Evolutionary conservation across 2,113 vertebrate species (phyloP).

Genomic region (Aphelocoma coerulescens): DNA sequence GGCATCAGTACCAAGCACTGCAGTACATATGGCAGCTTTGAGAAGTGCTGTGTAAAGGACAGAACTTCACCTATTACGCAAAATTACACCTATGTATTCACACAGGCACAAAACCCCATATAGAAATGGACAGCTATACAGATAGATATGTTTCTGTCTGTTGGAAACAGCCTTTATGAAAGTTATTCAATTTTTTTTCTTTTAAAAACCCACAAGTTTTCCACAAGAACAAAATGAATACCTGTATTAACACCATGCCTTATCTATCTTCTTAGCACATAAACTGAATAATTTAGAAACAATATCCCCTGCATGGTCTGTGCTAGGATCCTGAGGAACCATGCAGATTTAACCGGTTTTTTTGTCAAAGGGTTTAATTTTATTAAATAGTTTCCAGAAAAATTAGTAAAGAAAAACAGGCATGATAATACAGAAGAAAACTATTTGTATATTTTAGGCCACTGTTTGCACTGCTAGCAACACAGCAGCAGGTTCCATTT

Average conservation of each 20-base stretch:
- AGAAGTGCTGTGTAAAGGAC: background rate
- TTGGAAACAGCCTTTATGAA: background rate
- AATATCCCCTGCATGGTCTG: background rate
- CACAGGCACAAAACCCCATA: background rate
- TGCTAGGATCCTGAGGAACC: background rate
- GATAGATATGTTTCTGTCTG: background rate
- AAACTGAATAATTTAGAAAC: constrained; percentile 36
- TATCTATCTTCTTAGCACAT: constrained; percentile 9
- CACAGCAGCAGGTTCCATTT: constrained; percentile 35
- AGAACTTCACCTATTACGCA: background rate
- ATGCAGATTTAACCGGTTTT: background rate
- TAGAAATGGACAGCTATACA: background rate
- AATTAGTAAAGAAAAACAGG: background rate
- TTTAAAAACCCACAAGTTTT: background rate
- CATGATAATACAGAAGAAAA: background rate
- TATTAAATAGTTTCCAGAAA: background rate
- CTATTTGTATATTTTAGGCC: background rate
- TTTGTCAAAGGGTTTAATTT: background rate
- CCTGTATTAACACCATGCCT: background rate
- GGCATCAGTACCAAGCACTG: background rate
- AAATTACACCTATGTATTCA: background rate
- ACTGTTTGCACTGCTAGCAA: background rate
- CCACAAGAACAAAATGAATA: background rate
- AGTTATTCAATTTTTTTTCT: background rate
- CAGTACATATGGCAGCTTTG: background rate